phyloP scores from a whole-genome alignment of 2,888 invertebrate genomes.

The Prionchulus punctatus region DNA sequence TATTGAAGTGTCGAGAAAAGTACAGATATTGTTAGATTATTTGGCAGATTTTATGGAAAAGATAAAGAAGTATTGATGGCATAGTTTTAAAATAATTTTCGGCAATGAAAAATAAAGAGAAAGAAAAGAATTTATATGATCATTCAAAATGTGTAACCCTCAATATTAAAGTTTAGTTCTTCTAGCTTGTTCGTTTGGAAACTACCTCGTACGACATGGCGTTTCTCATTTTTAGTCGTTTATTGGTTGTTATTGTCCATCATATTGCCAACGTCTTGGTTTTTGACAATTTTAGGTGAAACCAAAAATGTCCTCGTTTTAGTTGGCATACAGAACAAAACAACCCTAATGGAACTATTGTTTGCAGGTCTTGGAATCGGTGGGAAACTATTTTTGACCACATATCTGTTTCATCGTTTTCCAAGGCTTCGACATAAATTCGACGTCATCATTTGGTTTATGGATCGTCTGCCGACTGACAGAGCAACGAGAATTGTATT shows the following conservation, averaged over 20 bases:
- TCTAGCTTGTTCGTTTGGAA: conserved; percentile 36
- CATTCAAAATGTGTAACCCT: background rate
- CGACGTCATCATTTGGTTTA: conserved; percentile 22
- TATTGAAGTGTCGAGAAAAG: conserved; percentile 37
- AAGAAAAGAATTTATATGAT: background rate
- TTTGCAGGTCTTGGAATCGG: conserved; percentile 31
- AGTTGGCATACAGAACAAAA: background rate
- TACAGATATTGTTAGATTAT: conserved; percentile 30
- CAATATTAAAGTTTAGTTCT: conserved; percentile 6
- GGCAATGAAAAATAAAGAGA: background rate
- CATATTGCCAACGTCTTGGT: conserved; percentile 24
- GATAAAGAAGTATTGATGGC: conserved; percentile 30
- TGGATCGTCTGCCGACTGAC: conserved; percentile 14
- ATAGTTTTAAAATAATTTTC: background rate
- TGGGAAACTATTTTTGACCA: conserved; percentile 38
- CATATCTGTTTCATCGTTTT: conserved; percentile 37
- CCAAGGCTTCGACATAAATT: conserved; percentile 36
- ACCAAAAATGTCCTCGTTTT: conserved; percentile 10
- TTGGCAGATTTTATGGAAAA: conserved; percentile 33
- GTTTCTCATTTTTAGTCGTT: conserved; percentile 27
- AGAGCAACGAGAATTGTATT: background rate
- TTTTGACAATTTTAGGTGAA: conserved; percentile 29
- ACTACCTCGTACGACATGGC: conserved; percentile 27
- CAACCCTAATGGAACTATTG: conserved; percentile 6
- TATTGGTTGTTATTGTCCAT: conserved; percentile 28